Base-by-base conservation (phyloP, 2,797 vertebrate genomes). In the Phataginus tetradactyla region DNA sequence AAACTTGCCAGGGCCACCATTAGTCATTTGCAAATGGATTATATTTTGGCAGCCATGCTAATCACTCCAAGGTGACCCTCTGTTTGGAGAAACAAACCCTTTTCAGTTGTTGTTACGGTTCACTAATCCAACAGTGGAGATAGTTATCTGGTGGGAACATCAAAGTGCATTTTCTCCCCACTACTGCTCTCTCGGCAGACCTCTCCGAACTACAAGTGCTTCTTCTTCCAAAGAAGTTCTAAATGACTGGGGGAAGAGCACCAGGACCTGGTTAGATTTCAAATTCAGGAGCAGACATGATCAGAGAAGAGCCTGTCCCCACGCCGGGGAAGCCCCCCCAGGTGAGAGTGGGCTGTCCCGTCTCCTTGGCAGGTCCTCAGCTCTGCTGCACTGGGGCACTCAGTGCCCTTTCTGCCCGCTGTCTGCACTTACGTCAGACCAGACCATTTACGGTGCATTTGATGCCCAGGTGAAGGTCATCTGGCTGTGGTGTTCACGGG, bases 61-160 rank as follows among this genome's bases (percentile, higher is more conserved):
- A 93, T 91, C 87, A 49, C 96, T 97, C 95, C 96, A 97, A 96
- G 97, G 81, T 72, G 64, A 89, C 96, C 87, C 91, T 97, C 95
- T 95, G 32, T 64, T 86, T 78, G 9, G 75, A 93, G 97, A 98
- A 94, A 86, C 81, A 92, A 96, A 95, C 97, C 1, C 66, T 98
- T 97, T 97, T 95, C 96, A 20, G 68, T 74, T 74, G 66, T 45
- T 85, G 83, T 95, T 55, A 66, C 0, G 0, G 32, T 49, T 5
- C 57, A 21, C 14, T 69, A 20, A 86, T 93, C 79, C 77, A 81
- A 15, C 1, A 4, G 39, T n/a, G 64, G 12, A 14, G 21, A 68
- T 20, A 1, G 8, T 85, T 94, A 51, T 45, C 63, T 32, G 66
- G 64, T 13, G 20, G 7, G 11, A 34, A 21, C 32, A 59, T 49